Evolutionary conservation across 2,888 invertebrate genomes (phyloP).

Genomic region (Andrena bucephala): DNA sequence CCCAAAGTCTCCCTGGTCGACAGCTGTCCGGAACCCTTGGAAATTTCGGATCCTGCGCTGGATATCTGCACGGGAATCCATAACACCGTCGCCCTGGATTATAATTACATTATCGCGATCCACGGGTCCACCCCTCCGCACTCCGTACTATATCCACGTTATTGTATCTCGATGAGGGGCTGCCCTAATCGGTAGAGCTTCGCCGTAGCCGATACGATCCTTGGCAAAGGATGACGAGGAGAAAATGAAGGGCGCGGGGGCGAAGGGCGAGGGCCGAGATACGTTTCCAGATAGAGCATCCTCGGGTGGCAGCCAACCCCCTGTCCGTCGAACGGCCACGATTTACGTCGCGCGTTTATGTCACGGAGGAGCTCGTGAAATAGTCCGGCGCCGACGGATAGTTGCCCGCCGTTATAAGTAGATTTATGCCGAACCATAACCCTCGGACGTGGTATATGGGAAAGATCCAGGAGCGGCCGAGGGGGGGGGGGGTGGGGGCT

Average conservation of each 20-base stretch:
- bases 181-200: constrained; percentile 9
- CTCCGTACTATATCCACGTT: background rate
- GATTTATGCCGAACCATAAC: constrained; percentile 76
- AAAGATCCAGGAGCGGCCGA: constrained; percentile 27
- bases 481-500: too few species aligned
- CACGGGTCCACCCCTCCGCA: background rate
- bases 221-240: background rate
- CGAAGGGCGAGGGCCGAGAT: background rate
- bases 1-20: constrained; percentile 46
- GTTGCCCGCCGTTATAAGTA: constrained; percentile 62
- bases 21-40: constrained; percentile 46
- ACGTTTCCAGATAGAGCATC: constrained; percentile 25
- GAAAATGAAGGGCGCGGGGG: background rate
- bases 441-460: constrained; percentile 66
- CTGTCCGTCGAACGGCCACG: constrained; percentile 37
- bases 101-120: constrained; percentile 13
- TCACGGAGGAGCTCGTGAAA: constrained; percentile 43
- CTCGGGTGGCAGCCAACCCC: constrained; percentile 17
- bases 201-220: background rate
- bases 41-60: constrained; percentile 22
- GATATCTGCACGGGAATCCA: constrained; percentile 4
- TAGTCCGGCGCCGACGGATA: constrained; percentile 51
- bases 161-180: constrained; percentile 10
- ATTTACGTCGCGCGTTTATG: constrained; percentile 59
- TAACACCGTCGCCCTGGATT: background rate